Percentiles rank a stretch among this genome's conserved stretches.
Conservation (phyloP, 2,113 vertebrate species). For the Falco punctatus region DNA sequence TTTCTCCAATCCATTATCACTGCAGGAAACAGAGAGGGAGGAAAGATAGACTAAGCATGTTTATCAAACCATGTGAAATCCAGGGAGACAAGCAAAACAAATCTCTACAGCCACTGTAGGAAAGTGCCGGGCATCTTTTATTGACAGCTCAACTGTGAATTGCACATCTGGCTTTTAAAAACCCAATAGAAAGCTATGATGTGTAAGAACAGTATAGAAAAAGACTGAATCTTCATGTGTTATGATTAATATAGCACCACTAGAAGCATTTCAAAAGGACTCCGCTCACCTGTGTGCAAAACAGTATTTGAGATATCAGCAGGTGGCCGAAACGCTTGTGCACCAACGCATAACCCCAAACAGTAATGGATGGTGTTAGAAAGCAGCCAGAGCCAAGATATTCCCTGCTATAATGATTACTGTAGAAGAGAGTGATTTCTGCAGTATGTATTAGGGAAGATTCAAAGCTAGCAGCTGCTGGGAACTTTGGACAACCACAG, state of each 20-base stretch:
- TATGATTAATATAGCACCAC: background rate
- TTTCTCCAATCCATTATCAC: slow-evolving; percentile 47
- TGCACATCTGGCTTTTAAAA: background rate
- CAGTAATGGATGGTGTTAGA: background rate
- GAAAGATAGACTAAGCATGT: slow-evolving; percentile 2
- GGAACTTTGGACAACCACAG: background rate
- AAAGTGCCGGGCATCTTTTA: background rate
- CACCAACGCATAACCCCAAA: background rate
- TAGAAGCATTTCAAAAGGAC: background rate
- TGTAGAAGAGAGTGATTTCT: background rate
- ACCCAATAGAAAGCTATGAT: background rate
- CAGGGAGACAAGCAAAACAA: background rate
- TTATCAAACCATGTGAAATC: slow-evolving; percentile 18
- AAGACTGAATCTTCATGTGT: background rate
- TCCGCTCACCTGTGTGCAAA: background rate
- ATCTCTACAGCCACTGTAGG: background rate
- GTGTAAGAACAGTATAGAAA: background rate
- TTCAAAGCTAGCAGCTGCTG: slow-evolving; percentile 19
- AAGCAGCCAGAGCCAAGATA: background rate
- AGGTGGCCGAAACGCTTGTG: background rate
- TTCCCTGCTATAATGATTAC: background rate
- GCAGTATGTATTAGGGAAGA: background rate
- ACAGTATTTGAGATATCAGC: background rate
- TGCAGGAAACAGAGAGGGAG: slow-evolving; percentile 3
- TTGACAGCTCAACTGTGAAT: background rate